Base-by-base conservation (phyloP, 2,113 vertebrate species). In the Eublepharis macularius region DNA sequence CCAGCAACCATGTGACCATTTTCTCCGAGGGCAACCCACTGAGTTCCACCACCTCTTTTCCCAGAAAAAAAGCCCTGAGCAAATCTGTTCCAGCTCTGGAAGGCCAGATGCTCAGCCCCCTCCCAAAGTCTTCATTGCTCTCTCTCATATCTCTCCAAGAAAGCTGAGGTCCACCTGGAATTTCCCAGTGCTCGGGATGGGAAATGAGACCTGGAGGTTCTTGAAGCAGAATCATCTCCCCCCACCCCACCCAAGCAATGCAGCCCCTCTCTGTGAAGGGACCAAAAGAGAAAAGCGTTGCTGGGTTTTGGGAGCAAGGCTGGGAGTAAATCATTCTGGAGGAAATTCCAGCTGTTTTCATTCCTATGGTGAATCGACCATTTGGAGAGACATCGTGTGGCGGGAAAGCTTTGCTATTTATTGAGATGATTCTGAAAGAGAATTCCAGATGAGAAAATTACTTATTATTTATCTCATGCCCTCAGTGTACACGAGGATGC, bases 391-490 rank as follows among this genome's bases (percentile, higher is more conserved):
- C 93, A 93, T 87, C 93, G 91, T 88, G 91, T 93, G 91, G 89
- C 91, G 89, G 91, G 91, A 91, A 91, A 92, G 88, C 92, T 93
- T 94, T 91, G 91, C 91, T 89, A 89, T 89, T 92, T 92, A 90
- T 93, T 90, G 14, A 21, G 19, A 57, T 57, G 54, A 57, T 57
- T 92, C 89, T 0, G 5, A 91, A 85, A 92, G 90, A 88, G 86
- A 83, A 47, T 80, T 83, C 90, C 91, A 84, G 88, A 83, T 66
- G 81, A 49, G 87, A 90, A 90, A 81, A 88, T 66, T 63, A 87
- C 85, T 39, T 91, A 88, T 82, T 82, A 49, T 39, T 83, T 54
- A 72, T 91, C 88, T 77, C 26, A 3, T 86, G 73, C 81, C 70
- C 60, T 87, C 47, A 4, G 24, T 32, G 69, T 60, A 45, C 36